Conservation (phyloP, 2,888 invertebrate species). For the Philereme vetulata region DNA sequence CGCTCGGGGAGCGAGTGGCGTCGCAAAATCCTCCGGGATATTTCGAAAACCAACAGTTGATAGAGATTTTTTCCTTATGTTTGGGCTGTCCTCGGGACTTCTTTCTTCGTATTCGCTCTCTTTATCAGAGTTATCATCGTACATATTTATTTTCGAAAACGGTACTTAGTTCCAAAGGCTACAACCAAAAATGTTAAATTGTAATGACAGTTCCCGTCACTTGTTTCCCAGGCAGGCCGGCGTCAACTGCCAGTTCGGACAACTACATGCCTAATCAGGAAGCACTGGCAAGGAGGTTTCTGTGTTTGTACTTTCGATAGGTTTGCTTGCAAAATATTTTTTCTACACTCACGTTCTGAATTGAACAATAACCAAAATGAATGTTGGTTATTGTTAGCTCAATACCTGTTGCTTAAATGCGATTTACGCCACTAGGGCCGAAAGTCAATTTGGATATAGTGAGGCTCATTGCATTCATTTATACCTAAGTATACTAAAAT, state of each 20-base stretch:
- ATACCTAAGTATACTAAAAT: too few species aligned
- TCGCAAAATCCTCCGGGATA: conserved; percentile 61
- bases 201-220: conserved; percentile 49
- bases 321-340: too few species aligned
- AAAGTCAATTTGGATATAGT: too few species aligned
- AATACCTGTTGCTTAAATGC: too few species aligned
- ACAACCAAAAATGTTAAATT: conserved; percentile 13
- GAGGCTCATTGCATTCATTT: too few species aligned
- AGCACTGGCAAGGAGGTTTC: too few species aligned
- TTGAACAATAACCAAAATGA: too few species aligned
- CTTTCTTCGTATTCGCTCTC: conserved; percentile 72
- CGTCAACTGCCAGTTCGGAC: conserved; percentile 9
- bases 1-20: conserved; percentile 69
- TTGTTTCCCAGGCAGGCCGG: conserved; percentile 52
- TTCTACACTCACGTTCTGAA: too few species aligned
- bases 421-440: too few species aligned
- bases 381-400: too few species aligned
- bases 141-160: conserved; percentile 59
- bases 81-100: conserved; percentile 64
- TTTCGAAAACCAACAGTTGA: conserved; percentile 73
- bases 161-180: conserved; percentile 5
- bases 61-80: conserved; percentile 71
- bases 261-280: too few species aligned
- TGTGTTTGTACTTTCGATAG: too few species aligned
- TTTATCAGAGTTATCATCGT: conserved; percentile 74